Percentiles rank a stretch among this genome's conserved stretches.
phyloP scores from a whole-genome alignment of 2,113 vertebrate species.

The Mesoclemmys tuberculata region DNA sequence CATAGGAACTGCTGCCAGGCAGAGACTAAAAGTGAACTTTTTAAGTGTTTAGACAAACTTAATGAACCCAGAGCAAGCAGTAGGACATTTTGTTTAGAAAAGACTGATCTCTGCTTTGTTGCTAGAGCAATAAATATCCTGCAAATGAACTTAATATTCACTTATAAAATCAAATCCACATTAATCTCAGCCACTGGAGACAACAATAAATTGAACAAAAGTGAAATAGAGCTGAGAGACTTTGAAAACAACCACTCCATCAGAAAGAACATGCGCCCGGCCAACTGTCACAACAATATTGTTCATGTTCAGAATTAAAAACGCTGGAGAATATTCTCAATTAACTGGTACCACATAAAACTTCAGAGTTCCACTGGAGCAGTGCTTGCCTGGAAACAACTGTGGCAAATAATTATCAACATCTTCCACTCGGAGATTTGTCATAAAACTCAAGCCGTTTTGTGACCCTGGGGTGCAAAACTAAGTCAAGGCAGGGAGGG shows the following conservation, averaged over 20 bases:
- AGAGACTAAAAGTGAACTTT: conserved; percentile 34
- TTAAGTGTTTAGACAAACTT: conserved; percentile 13
- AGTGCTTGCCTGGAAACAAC: neutral
- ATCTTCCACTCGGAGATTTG: neutral
- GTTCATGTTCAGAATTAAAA: neutral
- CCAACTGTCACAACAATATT: neutral
- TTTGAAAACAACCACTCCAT: conserved; percentile 12
- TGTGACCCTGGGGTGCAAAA: neutral
- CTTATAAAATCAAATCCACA: conserved; percentile 56
- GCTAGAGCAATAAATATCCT: conserved; percentile 45
- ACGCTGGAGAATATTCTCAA: neutral
- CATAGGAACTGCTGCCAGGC: neutral
- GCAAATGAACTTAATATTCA: neutral
- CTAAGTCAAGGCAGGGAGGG: neutral
- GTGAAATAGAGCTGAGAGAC: neutral
- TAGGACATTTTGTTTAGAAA: conserved; percentile 17
- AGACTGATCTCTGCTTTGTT: conserved; percentile 24
- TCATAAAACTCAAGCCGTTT: conserved; percentile 18
- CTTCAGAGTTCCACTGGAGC: neutral
- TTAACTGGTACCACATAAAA: neutral
- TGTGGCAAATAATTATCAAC: neutral
- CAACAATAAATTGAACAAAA: conserved; percentile 45
- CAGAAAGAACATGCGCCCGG: neutral
- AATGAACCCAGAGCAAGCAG: neutral
- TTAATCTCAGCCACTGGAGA: conserved; percentile 51